Evolutionary conservation across 1,140 invertebrate genomes (phyloP), one percentile per base, ranked within the genome.

Genomic region (Dryas iulia): DNA sequence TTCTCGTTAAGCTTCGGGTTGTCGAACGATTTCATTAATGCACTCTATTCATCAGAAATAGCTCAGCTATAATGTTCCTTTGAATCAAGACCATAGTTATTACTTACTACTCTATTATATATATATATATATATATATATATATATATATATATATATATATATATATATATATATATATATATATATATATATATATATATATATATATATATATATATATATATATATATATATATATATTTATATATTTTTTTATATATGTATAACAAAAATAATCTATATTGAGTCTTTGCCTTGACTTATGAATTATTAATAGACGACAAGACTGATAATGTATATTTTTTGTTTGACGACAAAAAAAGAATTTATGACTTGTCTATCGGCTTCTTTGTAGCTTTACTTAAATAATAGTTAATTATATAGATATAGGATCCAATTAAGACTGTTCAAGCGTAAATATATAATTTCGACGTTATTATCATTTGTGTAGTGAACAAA

Each of bases 1-100:
- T 47, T 63, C 71, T 77, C 75, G 77, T 82, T 84, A 76, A 78
- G 74, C 70, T 80, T 72, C 74, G 66, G 73, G 66, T 67, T 77
- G 72, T 76, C 76, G 66, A 77, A 76, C 54, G 66, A 62, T 75
- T 75, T 78, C 39, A 68, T 60, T 67, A 60, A 47, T 60, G 24
- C 12, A 7, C 14, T 61, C 12, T 66, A 52, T 54, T 66, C 39
- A 66, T 53, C 25, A 59, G 23, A 61, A 68, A 68, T 61, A 24
- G 52, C 25, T 68, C 52, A 30, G 25, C 21, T 61, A 39, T 62
- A 47, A 47, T 47, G 39, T 47, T 21, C 18, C 7, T 18, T 47
- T 21, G 7, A 21, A 47, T 47, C 39, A 21, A 47, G 39, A 21
- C 39, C 18, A 14, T 3, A 47, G 39, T 47, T 47, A 47, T 47